phyloP scores from a whole-genome alignment of 2,113 vertebrate species.

The Malurus elegans region DNA sequence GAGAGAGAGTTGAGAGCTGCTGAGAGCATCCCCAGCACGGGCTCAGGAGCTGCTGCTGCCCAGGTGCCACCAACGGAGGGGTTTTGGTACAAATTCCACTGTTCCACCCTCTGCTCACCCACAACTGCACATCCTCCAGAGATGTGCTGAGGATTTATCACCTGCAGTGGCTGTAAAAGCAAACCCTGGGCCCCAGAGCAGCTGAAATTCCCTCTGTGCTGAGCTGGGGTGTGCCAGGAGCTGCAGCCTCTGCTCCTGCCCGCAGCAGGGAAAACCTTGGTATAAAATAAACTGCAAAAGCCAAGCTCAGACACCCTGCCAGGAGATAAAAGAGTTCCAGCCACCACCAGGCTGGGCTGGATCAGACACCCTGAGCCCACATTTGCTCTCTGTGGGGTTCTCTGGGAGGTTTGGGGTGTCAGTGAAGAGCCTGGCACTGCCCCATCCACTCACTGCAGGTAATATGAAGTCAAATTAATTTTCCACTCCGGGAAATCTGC shows the following conservation, averaged over 20 bases:
- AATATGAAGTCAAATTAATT: no score
- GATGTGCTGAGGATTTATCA: background rate
- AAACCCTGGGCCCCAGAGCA: background rate
- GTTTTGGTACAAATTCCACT: background rate
- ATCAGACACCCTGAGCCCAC: background rate
- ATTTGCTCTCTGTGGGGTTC: background rate
- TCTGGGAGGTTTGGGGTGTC: background rate
- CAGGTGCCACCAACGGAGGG: fast-evolving
- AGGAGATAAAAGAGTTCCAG: background rate
- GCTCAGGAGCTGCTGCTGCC: background rate
- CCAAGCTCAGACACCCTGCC: background rate
- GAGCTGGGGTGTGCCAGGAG: background rate
- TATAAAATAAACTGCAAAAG: background rate
- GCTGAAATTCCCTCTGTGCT: background rate
- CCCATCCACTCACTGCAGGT: background rate
- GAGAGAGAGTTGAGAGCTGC: background rate
- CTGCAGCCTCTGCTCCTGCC: background rate
- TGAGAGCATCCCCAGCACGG: background rate
- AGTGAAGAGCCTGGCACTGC: fast-evolving
- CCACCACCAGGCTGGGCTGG: background rate
- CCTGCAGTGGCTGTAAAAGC: background rate
- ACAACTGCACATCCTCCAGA: background rate
- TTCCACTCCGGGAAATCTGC: background rate
- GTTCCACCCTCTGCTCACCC: background rate
- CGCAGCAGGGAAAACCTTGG: no score